These are phyloP conservation scores for Halesus radiatus DNA, from an alignment of 1,140 invertebrate genomes.

Conservation along the genomic window DNA sequence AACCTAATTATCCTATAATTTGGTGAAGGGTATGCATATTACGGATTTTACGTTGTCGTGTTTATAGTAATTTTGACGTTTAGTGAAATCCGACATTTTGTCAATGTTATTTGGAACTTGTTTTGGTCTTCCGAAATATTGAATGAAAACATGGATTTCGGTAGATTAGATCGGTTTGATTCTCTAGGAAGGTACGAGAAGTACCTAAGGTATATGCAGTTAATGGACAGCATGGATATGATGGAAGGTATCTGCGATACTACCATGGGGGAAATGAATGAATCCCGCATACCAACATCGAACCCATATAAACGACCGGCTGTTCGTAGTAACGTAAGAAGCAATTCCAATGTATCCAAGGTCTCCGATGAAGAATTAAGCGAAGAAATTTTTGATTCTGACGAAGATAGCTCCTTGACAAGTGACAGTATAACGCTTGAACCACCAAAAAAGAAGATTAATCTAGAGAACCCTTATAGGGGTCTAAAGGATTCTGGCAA, in stretches of 20 bases:
- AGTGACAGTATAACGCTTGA: slow-evolving; percentile 34
- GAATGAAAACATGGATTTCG: slow-evolving; percentile 41
- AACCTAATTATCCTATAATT: not conserved
- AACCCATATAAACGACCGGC: slow-evolving; percentile 21
- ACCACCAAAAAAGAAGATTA: slow-evolving; percentile 48
- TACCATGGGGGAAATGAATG: slow-evolving; percentile 29
- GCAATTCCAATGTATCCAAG: slow-evolving; percentile 8
- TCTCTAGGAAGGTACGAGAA: slow-evolving; percentile 42
- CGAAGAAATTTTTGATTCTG: slow-evolving; percentile 46
- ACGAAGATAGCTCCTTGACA: slow-evolving; percentile 18
- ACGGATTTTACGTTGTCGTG: not conserved
- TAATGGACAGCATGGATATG: slow-evolving; percentile 52
- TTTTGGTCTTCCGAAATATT: not conserved
- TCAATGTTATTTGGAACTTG: slow-evolving; percentile 8
- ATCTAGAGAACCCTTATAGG: slow-evolving; percentile 50
- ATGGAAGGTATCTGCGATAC: slow-evolving; percentile 50
- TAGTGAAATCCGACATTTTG: slow-evolving; percentile 32
- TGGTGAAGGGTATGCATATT: not conserved
- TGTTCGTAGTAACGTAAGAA: not conserved
- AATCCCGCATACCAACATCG: not conserved
- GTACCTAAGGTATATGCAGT: slow-evolving; percentile 51
- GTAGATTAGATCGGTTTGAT: slow-evolving; percentile 32
- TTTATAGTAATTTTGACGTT: not conserved
- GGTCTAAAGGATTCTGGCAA: slow-evolving; percentile 50
- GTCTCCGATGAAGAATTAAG: slow-evolving; percentile 42